Evolutionary conservation across 2,888 invertebrate species (phyloP).

Genomic region (Cephus runcator): DNA sequence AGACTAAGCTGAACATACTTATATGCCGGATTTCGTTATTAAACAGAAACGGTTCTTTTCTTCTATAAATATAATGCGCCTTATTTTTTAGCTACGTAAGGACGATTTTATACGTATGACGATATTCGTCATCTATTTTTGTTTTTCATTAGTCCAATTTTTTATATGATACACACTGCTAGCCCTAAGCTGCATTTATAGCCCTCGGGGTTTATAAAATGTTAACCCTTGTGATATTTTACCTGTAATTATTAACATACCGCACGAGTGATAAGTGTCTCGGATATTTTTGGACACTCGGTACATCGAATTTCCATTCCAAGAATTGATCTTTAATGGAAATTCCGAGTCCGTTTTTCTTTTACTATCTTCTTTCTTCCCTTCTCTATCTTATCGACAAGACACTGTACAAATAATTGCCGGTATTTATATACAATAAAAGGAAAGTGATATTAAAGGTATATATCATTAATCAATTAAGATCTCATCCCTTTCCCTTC

Average conservation of each 20-base stretch:
- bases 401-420: neutral
- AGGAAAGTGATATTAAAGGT: neutral
- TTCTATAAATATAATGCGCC: neutral
- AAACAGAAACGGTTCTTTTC: neutral
- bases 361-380: neutral
- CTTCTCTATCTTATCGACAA: neutral
- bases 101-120: neutral
- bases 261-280: neutral
- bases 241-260: neutral
- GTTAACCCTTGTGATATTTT: constrained; percentile 4
- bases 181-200: neutral
- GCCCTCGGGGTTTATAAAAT: neutral
- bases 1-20: neutral
- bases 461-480: neutral
- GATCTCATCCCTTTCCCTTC: neutral
- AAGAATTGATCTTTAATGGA: neutral
- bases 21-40: neutral
- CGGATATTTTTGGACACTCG: neutral
- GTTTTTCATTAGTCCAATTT: neutral
- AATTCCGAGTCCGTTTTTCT: neutral
- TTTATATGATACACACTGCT: neutral
- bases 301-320: neutral
- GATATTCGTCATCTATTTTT: neutral
- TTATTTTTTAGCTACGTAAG: neutral
- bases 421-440: neutral